Percentiles rank a stretch among this genome's conserved stretches.
Evolutionary conservation across 2,888 invertebrate species (phyloP).

Genomic region (Drosophila glabriapex): DNA sequence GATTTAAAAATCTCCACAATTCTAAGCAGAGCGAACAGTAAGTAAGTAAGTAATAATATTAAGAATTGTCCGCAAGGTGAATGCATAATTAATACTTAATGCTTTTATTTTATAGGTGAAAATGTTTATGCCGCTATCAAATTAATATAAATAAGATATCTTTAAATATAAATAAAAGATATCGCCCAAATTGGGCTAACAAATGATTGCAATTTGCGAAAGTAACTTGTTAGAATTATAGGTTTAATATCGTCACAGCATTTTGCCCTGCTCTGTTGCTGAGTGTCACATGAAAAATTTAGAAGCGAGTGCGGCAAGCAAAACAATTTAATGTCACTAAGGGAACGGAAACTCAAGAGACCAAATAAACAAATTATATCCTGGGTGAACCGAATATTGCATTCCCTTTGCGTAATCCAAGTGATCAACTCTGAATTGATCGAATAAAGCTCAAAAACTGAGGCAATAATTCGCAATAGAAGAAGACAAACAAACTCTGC

Average conservation of each 20-base stretch:
- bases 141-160: slow-evolving; percentile 41
- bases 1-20: slow-evolving; percentile 16
- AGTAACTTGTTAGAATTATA: slow-evolving; percentile 47
- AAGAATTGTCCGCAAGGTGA: background rate
- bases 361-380: background rate
- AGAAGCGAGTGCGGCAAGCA: slow-evolving; percentile 44
- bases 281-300: slow-evolving; percentile 71
- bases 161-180: slow-evolving; percentile 7
- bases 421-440: background rate
- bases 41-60: background rate
- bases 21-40: background rate
- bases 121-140: background rate
- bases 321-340: slow-evolving; percentile 65
- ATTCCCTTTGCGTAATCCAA: background rate
- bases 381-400: background rate
- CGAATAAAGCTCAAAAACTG: background rate
- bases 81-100: background rate
- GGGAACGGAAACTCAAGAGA: slow-evolving; percentile 17
- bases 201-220: slow-evolving; percentile 61
- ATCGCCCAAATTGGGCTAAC: slow-evolving; percentile 22
- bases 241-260: slow-evolving; percentile 13
- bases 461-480: background rate
- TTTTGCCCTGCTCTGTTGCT: slow-evolving; percentile 12
- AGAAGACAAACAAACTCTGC: background rate
- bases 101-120: background rate